Conservation (phyloP, 2,888 invertebrate genomes). For the Galerucella calmariensis region DNA sequence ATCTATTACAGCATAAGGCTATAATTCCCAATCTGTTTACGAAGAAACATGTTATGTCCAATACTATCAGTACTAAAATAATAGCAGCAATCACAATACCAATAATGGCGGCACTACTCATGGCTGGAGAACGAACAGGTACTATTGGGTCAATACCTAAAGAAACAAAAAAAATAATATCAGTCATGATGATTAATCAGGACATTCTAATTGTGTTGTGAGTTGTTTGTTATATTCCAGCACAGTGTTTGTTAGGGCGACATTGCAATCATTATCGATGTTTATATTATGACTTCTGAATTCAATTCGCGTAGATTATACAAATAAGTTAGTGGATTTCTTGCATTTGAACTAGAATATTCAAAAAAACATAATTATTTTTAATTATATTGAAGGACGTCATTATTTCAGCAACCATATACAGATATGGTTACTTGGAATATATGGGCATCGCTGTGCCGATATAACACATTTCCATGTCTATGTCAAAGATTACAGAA, state of each 20-base stretch:
- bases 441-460: no score
- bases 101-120: slow-evolving; percentile 82
- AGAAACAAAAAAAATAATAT: neutral
- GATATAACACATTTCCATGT: no score
- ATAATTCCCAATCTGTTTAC: slow-evolving; percentile 74
- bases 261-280: slow-evolving; percentile 4
- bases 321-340: neutral
- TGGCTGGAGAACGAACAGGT: slow-evolving; percentile 66
- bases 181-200: neutral
- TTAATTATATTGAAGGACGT: no score
- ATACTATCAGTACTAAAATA: slow-evolving; percentile 80
- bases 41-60: slow-evolving; percentile 85
- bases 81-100: slow-evolving; percentile 87
- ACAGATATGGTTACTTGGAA: no score
- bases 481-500: no score
- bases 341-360: no score
- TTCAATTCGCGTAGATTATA: neutral
- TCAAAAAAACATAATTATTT: no score
- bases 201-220: neutral
- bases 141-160: slow-evolving; percentile 55
- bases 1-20: slow-evolving; percentile 75
- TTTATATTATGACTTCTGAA: neutral
- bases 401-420: no score
- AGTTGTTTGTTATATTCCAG: neutral
- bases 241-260: neutral